phyloP scores from a whole-genome alignment of 2,888 invertebrate species.

The Ophion obscuratus region DNA sequence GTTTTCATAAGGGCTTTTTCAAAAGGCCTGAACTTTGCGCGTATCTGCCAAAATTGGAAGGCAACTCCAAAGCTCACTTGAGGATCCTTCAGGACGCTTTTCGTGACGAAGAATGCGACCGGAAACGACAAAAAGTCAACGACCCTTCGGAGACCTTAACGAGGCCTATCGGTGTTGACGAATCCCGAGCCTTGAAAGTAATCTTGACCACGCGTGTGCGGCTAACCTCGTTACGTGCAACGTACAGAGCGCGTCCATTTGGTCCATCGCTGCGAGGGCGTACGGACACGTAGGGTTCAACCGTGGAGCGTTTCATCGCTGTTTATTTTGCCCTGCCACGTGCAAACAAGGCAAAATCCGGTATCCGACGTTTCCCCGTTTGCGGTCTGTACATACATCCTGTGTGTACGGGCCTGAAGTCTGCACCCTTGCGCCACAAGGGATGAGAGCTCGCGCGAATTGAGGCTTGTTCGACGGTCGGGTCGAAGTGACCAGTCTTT shows the following conservation, averaged over 20 bases:
- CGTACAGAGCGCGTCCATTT: constrained; percentile 17
- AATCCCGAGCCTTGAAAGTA: constrained; percentile 31
- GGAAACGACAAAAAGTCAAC: constrained; percentile 19
- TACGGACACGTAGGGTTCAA: constrained; percentile 31
- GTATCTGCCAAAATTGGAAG: neutral
- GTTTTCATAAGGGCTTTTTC: neutral
- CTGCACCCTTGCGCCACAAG: neutral
- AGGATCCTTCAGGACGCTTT: neutral
- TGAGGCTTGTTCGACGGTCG: neutral
- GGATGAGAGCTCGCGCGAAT: neutral
- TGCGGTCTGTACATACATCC: constrained; percentile 1
- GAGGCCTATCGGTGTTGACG: constrained; percentile 34
- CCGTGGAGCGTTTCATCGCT: constrained; percentile 77
- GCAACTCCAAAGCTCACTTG: neutral
- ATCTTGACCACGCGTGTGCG: constrained; percentile 16
- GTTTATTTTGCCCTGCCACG: constrained; percentile 70
- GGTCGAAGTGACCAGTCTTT: neutral
- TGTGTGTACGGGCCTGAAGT: neutral
- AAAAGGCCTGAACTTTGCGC: neutral
- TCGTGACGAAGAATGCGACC: neutral
- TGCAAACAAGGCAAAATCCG: constrained; percentile 63
- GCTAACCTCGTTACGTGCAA: constrained; percentile 55
- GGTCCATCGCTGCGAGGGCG: constrained; percentile 14
- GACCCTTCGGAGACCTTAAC: constrained; percentile 21
- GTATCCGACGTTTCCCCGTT: constrained; percentile 61